Base-by-base conservation (phyloP, 2,888 invertebrate genomes). In the Koerneria pararmatus region DNA sequence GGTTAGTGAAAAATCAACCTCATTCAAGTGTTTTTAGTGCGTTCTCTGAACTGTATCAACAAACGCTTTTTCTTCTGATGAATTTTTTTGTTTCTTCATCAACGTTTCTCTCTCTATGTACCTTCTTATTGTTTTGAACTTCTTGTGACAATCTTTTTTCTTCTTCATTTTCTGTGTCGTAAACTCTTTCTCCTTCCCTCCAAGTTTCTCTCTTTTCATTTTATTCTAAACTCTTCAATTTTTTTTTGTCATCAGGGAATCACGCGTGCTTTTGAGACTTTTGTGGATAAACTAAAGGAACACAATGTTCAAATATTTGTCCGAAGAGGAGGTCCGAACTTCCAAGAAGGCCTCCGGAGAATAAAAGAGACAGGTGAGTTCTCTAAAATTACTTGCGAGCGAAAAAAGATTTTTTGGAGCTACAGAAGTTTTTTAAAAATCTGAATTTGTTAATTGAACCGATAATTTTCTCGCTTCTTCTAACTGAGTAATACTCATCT, bases 281-380 rank as follows among this genome's bases (percentile, higher is more conserved):
- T 90, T 86, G 93, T 93, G 84, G 90, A 91, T 58, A 90, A 91
- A 73, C 87, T 98, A 63, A 88, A 91, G 0, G 93, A 95, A 77
- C 91, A 93, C 85, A 91, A 92, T 77, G 90, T 97, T 35, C 90
- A 91, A 63, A 92, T 99, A 74, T 99, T 92, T 85, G 97, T 98
- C 41, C 88, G 98, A 71, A 88, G 98, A 74, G 98, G 95, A 34
- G 98, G 98, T 0, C 98, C 98, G 24, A 98, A 98, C 87, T 99
- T 95, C 84, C 98, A 99, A 53, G 61, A 85, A 97, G 95, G 98
- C 32, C 87, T 98, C 32, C 89, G 95, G 88, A 89, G 91, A 79
- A 94, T 95, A 90, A 89, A 94, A 32, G 95, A 95, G 84, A 89
- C 93, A 58, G 87, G 87, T 80, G 83, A 85, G 80, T 34, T 22